phyloP scores from a whole-genome alignment of 2,113 vertebrate genomes.

The Ginglymostoma cirratum region DNA sequence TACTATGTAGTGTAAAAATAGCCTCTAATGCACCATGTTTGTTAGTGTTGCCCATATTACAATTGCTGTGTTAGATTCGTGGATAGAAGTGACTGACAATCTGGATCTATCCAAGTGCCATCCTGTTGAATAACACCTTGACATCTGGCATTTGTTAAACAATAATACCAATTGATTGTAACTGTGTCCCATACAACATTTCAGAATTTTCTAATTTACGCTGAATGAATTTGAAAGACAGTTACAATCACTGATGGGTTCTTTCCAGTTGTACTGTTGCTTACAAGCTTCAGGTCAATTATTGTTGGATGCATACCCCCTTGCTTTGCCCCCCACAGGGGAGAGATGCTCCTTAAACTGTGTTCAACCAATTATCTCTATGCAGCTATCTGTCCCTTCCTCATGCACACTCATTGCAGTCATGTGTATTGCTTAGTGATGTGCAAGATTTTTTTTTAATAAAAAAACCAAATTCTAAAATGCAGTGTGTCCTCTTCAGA shows the following conservation, averaged over 20 bases:
- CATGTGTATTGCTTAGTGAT: background rate
- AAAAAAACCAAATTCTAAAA: background rate
- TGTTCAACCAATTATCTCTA: background rate
- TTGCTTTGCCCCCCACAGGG: background rate
- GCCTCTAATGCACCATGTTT: background rate
- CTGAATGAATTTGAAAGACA: background rate
- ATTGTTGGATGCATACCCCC: background rate
- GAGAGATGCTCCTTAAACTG: background rate
- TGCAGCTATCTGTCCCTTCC: background rate
- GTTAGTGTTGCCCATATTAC: background rate
- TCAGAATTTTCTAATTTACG: background rate
- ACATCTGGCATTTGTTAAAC: background rate
- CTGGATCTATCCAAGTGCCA: background rate
- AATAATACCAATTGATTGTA: background rate
- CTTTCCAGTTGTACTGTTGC: background rate
- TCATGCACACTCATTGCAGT: background rate
- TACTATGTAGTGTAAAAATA: background rate
- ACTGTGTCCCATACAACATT: background rate
- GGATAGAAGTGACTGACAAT: background rate
- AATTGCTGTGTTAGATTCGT: background rate
- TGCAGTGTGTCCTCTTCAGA: background rate
- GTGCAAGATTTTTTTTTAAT: background rate
- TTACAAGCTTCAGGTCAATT: background rate
- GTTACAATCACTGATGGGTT: background rate
- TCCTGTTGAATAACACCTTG: background rate